Percentiles rank a stretch among this genome's conserved stretches.
phyloP scores from a whole-genome alignment of 92 coral and sea anemone genomes.

The Chrysogorgia sp. region DNA sequence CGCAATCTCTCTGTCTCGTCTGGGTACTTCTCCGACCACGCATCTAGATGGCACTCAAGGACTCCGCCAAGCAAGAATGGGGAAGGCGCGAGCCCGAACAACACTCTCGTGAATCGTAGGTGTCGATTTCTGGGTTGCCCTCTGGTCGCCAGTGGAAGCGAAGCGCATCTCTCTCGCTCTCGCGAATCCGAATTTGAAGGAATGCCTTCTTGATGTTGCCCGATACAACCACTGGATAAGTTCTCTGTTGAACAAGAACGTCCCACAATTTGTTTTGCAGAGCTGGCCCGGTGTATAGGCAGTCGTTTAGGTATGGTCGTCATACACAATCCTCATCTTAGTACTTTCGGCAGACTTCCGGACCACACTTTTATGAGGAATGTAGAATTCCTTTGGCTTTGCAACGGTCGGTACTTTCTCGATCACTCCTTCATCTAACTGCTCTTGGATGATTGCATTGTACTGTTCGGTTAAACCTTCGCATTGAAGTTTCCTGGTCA shows the following conservation, averaged over 20 bases:
- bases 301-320: conserved; percentile 1
- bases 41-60: conserved; percentile 20
- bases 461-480: conserved; percentile 49
- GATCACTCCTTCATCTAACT: conserved; percentile 25
- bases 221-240: conserved; percentile 9
- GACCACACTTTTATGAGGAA: conserved; percentile 32
- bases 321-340: conserved; percentile 26
- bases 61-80: conserved; percentile 48
- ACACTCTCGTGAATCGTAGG: no score
- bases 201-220: conserved; percentile 24
- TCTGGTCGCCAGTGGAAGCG: conserved; percentile 20
- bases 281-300: conserved; percentile 29
- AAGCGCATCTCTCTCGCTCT: conserved; percentile 21
- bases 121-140: background rate
- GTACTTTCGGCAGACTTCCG: no score
- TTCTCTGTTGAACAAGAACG: conserved; percentile 26
- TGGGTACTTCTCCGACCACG: conserved; percentile 29
- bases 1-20: background rate
- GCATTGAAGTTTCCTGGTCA: conserved; percentile 45
- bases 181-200: conserved; percentile 19
- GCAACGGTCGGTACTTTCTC: conserved; percentile 32
- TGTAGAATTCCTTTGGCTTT: conserved; percentile 14
- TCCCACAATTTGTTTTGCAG: conserved; percentile 39
- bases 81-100: conserved; percentile 38
- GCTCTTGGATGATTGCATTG: conserved; percentile 51